Conservation (phyloP, 2,888 invertebrate species). For the Drosophila melanocephala region DNA sequence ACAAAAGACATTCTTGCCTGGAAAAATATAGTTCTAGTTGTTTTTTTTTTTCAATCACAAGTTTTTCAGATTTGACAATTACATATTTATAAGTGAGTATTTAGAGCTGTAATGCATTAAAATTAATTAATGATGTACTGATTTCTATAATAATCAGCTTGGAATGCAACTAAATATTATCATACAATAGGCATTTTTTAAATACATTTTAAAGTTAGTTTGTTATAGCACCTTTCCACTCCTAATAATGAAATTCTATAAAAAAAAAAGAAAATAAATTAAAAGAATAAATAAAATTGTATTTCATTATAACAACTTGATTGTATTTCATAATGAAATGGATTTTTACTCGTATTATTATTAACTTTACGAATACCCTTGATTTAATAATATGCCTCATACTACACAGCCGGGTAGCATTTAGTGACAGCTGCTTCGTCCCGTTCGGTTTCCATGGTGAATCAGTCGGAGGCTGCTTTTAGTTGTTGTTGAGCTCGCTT, state of each 20-base stretch:
- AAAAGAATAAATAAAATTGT: neutral
- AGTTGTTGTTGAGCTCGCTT: constrained; percentile 30
- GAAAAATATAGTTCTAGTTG: neutral
- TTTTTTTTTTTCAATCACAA: neutral
- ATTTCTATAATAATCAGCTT: neutral
- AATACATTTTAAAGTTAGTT: neutral
- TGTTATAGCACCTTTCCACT: neutral
- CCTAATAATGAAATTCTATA: neutral
- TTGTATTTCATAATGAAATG: neutral
- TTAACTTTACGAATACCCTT: neutral
- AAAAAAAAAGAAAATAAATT: neutral
- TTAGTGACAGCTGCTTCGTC: constrained; percentile 46
- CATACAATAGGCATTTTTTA: neutral
- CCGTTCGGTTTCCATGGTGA: constrained; percentile 67
- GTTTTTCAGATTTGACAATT: neutral
- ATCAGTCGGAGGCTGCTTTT: constrained; percentile 47
- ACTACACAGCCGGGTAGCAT: constrained; percentile 12
- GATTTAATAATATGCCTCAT: neutral
- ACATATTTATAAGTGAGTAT: neutral
- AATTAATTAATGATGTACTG: neutral
- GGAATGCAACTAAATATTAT: neutral
- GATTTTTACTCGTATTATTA: neutral
- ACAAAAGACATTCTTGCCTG: neutral
- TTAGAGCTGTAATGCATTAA: neutral
- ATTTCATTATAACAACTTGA: neutral